phyloP scores from a whole-genome alignment of 2,797 vertebrate species.

The Bovichtus variegatus region DNA sequence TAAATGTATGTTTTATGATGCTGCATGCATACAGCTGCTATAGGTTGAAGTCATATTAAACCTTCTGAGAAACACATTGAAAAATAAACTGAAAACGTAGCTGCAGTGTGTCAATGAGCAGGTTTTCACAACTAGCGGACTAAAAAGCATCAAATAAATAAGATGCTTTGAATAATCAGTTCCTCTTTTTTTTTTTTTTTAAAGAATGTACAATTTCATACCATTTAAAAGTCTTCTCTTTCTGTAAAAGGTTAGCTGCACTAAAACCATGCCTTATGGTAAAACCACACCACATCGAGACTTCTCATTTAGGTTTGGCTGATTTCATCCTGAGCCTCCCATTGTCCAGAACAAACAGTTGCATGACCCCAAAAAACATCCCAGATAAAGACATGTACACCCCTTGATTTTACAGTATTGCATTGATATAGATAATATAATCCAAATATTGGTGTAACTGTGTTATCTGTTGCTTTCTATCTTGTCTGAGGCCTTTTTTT shows the following conservation, averaged over 20 bases:
- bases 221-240: too few species aligned
- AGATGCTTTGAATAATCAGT: not conserved
- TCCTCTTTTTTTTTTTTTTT: too few species aligned
- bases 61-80: slow-evolving; percentile 5
- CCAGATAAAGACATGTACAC: slow-evolving; percentile 8
- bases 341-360: slow-evolving; percentile 25
- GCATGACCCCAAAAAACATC: not conserved
- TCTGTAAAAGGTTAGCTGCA: slow-evolving; percentile 23
- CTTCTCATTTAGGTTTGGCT: slow-evolving; percentile 68
- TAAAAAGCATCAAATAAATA: not conserved
- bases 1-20: slow-evolving; percentile 1
- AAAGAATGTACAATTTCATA: too few species aligned
- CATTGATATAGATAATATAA: not conserved
- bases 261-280: slow-evolving; percentile 41
- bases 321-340: slow-evolving; percentile 24
- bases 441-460: not conserved
- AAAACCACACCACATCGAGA: slow-evolving; percentile 45
- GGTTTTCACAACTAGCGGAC: not conserved
- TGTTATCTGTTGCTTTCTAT: not conserved
- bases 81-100: not conserved
- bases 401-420: not conserved
- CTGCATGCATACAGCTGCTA: not conserved
- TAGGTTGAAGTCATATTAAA: slow-evolving; percentile 3
- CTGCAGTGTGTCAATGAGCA: not conserved
- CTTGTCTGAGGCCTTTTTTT: slow-evolving; percentile 13